Conservation (phyloP, 1,140 invertebrate genomes). For the Ostrea denselamellosa region DNA sequence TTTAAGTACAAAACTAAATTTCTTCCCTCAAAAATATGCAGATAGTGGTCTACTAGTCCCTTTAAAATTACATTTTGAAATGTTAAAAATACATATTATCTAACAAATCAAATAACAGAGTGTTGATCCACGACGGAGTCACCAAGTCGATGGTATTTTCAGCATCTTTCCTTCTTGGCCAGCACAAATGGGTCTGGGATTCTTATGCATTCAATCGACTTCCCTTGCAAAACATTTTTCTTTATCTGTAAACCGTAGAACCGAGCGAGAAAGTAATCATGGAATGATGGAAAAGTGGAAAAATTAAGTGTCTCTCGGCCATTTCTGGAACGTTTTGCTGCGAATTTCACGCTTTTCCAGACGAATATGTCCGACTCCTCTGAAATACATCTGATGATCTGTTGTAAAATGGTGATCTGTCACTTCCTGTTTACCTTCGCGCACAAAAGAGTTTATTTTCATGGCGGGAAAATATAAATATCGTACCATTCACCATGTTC, state of each 20-base stretch:
- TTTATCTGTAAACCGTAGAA: conserved; percentile 32
- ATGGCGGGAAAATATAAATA: neutral
- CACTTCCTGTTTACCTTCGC: conserved; percentile 31
- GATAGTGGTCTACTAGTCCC: neutral
- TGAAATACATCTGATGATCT: conserved; percentile 34
- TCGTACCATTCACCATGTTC: no score
- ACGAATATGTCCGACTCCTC: neutral
- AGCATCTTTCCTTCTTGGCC: conserved; percentile 8
- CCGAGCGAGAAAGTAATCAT: neutral
- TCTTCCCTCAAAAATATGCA: neutral
- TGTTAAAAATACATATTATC: neutral
- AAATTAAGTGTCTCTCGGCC: conserved; percentile 8
- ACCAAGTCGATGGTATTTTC: neutral
- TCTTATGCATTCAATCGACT: conserved; percentile 16
- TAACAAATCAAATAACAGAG: neutral
- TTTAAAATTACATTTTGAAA: neutral
- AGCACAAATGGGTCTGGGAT: neutral
- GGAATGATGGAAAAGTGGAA: neutral
- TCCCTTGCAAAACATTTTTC: conserved; percentile 11
- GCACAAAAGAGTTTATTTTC: neutral
- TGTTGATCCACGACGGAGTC: conserved; percentile 10
- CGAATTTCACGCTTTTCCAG: conserved; percentile 21
- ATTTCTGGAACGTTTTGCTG: neutral
- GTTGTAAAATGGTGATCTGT: conserved; percentile 28
- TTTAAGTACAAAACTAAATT: neutral